Evolutionary conservation across 2,113 vertebrate genomes (phyloP).

Genomic region (Eptatretus burgeri): DNA sequence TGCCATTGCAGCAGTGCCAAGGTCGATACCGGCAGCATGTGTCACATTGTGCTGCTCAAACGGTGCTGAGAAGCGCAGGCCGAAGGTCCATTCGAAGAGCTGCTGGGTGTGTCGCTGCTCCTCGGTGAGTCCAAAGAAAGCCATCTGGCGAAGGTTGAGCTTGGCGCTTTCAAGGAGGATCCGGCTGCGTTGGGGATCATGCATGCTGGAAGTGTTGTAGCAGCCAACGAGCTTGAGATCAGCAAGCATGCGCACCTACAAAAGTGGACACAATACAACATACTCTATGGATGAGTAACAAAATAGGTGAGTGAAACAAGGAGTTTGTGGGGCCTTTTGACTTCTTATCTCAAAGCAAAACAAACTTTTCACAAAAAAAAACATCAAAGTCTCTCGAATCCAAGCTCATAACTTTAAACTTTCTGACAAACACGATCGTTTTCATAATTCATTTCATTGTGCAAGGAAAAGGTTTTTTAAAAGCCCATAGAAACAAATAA

Average conservation of each 20-base stretch:
- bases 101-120: constrained; percentile 94
- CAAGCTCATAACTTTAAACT: too few species aligned
- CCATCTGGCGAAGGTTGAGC: constrained; percentile 63
- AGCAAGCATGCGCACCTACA: neutral
- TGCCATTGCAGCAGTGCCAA: constrained; percentile 53
- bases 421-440: too few species aligned
- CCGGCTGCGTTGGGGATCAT: constrained; percentile 46
- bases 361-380: too few species aligned
- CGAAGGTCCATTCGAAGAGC: constrained; percentile 77
- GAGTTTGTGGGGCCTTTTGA: too few species aligned
- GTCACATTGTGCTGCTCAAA: constrained; percentile 92
- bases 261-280: too few species aligned
- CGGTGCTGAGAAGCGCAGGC: constrained; percentile 59
- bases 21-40: constrained; percentile 59
- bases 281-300: too few species aligned
- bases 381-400: too few species aligned
- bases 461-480: too few species aligned
- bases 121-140: constrained; percentile 79
- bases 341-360: too few species aligned
- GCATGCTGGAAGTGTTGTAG: neutral
- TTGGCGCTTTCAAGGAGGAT: constrained; percentile 73
- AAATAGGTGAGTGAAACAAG: too few species aligned
- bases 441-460: too few species aligned
- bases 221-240: neutral
- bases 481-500: too few species aligned